phyloP scores from a whole-genome alignment of 2,113 vertebrate genomes.

The Amazona guildingii region DNA sequence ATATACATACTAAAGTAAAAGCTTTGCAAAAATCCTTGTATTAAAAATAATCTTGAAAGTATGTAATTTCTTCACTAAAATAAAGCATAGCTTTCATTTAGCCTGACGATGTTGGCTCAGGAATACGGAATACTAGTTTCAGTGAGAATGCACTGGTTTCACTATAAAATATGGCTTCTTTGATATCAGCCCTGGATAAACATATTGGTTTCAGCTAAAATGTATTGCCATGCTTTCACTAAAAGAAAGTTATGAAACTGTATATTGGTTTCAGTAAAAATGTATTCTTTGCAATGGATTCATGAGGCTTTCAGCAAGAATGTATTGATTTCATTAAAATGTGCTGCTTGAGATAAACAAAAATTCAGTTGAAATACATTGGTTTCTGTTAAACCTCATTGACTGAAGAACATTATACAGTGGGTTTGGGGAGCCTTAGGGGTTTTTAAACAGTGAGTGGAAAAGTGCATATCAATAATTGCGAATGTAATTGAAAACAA shows the following conservation, averaged over 20 bases:
- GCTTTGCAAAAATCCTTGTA: conserved; percentile 30
- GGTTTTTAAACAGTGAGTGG: conserved; percentile 62
- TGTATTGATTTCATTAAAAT: conserved; percentile 84
- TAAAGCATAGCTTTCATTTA: conserved; percentile 67
- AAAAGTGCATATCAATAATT: conserved; percentile 63
- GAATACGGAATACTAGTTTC: conserved; percentile 65
- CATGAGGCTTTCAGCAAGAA: conserved; percentile 79
- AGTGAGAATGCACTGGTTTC: conserved; percentile 66
- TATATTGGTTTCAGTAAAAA: conserved; percentile 76
- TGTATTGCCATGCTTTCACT: conserved; percentile 67
- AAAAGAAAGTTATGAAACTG: conserved; percentile 76
- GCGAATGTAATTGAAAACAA: conserved; percentile 69
- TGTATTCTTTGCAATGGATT: conserved; percentile 73
- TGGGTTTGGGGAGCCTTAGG: conserved; percentile 63
- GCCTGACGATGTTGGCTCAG: conserved; percentile 17
- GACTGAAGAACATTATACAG: conserved; percentile 72
- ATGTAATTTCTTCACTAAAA: conserved; percentile 56
- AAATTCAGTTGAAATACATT: conserved; percentile 81
- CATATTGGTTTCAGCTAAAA: conserved; percentile 75
- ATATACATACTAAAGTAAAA: conserved; percentile 31
- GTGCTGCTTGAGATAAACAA: conserved; percentile 80
- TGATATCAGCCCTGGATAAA: conserved; percentile 66
- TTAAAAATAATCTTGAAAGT: conserved; percentile 44
- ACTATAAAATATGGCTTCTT: conserved; percentile 62
- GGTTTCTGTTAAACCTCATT: conserved; percentile 80